These are phyloP conservation scores for Rotaria socialis DNA, from an alignment of 2,888 invertebrate species.

Conservation along the genomic window DNA sequence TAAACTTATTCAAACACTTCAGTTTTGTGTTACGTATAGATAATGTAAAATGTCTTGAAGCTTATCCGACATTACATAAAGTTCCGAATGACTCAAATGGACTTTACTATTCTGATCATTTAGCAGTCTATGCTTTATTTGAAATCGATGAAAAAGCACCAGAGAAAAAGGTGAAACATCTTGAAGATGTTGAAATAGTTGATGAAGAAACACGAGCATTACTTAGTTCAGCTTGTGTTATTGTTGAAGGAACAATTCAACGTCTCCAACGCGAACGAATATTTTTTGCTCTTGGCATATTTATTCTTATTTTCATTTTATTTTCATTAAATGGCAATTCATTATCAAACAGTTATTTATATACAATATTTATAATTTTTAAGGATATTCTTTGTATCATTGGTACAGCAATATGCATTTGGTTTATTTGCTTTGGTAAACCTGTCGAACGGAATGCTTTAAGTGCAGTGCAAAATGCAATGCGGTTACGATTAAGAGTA, in stretches of 20 bases:
- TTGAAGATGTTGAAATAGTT: not conserved
- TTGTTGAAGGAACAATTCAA: conserved; percentile 30
- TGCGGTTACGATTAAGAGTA: not conserved
- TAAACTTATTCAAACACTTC: too few relatives aligned
- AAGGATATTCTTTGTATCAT: not conserved
- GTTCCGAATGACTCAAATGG: not conserved
- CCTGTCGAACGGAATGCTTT: conserved; percentile 7
- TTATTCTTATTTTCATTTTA: not conserved
- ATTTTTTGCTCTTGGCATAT: not conserved
- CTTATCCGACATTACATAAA: conserved; percentile 28
- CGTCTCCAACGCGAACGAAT: conserved; percentile 22
- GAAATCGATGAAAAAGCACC: not conserved
- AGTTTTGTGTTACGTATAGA: not conserved
- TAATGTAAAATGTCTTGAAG: conserved; percentile 17
- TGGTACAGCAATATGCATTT: not conserved
- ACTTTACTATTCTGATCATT: conserved; percentile 43
- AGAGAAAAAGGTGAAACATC: not conserved
- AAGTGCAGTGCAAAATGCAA: conserved; percentile 30
- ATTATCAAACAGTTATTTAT: not conserved
- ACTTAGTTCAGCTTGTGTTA: not conserved
- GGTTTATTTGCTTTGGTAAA: conserved; percentile 20
- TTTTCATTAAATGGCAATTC: conserved; percentile 19
- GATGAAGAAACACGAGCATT: not conserved
- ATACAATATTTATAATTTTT: not conserved
- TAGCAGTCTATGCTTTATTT: conserved; percentile 40